phyloP scores from a whole-genome alignment of 2,113 vertebrate species.

The Amazona guildingii region DNA sequence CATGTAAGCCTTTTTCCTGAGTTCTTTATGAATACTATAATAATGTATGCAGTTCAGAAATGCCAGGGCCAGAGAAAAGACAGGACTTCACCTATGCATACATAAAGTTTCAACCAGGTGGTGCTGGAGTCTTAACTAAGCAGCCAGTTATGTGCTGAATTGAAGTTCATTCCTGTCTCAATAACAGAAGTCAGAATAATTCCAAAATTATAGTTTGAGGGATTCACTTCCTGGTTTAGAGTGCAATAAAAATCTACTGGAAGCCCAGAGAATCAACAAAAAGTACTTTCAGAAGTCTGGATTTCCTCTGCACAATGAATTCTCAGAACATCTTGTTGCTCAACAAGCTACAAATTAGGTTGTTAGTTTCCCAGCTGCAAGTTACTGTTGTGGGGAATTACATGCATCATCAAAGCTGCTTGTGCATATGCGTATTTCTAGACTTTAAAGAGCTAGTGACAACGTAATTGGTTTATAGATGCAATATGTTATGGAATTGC shows the following conservation, averaged over 20 bases:
- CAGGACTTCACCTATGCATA: not conserved
- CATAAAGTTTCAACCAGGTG: not conserved
- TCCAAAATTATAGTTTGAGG: not conserved
- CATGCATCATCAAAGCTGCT: not conserved
- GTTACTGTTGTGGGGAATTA: not conserved
- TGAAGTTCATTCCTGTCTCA: not conserved
- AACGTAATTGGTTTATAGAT: slow-evolving; percentile 42
- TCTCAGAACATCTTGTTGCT: not conserved
- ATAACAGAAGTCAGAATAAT: not conserved
- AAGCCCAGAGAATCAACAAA: not conserved
- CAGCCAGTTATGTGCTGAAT: not conserved
- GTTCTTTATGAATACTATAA: not conserved
- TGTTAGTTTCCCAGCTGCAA: slow-evolving; percentile 23
- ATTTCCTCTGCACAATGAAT: not conserved
- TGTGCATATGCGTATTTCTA: not conserved
- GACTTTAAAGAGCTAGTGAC: slow-evolving; percentile 21
- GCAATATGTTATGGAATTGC: not conserved
- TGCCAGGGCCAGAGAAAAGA: not conserved
- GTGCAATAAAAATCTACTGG: not conserved
- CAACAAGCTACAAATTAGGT: not conserved
- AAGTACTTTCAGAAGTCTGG: not conserved
- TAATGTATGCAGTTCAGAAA: not conserved
- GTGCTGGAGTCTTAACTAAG: not conserved
- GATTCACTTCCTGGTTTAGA: not conserved
- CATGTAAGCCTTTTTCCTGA: not conserved